These are phyloP conservation scores for Tiliacea citrago DNA, from an alignment of 2,888 invertebrate species.

Conservation along the genomic window DNA sequence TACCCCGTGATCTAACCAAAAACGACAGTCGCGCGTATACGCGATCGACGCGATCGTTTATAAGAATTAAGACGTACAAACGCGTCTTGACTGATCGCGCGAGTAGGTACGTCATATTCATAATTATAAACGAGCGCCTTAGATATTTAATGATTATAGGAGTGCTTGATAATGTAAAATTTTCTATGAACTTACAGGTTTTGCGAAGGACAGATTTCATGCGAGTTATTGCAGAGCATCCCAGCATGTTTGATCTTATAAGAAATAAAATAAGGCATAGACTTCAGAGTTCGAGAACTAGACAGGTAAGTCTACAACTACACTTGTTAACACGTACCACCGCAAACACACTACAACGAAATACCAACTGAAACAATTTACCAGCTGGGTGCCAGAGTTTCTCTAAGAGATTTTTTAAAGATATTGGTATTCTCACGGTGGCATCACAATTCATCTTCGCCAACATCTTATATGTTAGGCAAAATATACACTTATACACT, in stretches of 20 bases:
- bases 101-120: neutral
- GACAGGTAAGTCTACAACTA: constrained; percentile 81
- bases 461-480: too few relatives aligned
- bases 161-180: neutral
- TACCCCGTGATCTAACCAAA: neutral
- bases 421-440: too few relatives aligned
- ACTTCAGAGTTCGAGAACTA: constrained; percentile 70
- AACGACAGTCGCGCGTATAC: neutral
- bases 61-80: too few relatives aligned
- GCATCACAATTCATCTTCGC: too few relatives aligned
- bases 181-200: constrained; percentile 70
- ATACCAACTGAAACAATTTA: too few relatives aligned
- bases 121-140: neutral
- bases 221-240: constrained; percentile 83
- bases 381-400: too few relatives aligned
- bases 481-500: too few relatives aligned
- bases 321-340: too few relatives aligned
- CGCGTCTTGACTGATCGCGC: too few relatives aligned
- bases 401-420: too few relatives aligned
- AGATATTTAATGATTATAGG: neutral
- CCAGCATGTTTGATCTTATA: constrained; percentile 74
- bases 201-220: constrained; percentile 85
- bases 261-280: constrained; percentile 75
- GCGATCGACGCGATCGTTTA: neutral
- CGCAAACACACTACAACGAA: too few relatives aligned